Conservation (phyloP, 1,140 invertebrate genomes). For the Planococcus citri region DNA sequence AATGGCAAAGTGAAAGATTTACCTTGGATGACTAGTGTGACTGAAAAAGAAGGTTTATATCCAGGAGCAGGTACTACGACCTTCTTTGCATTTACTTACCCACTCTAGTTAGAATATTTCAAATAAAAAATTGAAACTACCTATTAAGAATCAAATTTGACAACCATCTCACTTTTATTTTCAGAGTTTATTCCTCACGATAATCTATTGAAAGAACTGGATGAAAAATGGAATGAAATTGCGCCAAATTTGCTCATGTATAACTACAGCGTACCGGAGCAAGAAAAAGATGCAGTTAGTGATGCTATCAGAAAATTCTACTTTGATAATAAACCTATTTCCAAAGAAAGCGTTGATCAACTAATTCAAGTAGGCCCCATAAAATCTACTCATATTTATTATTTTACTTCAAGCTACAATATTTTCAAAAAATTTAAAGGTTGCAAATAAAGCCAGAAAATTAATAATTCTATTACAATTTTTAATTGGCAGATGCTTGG, state of each 20-base stretch:
- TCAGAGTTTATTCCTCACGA: neutral
- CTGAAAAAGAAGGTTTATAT: constrained; percentile 35
- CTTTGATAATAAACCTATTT: neutral
- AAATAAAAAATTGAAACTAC: too few relatives aligned
- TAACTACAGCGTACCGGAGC: neutral
- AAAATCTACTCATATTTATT: too few relatives aligned
- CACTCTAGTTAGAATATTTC: too few relatives aligned
- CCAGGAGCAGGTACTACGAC: constrained; percentile 35
- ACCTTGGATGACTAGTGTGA: constrained; percentile 34
- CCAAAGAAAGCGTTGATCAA: neutral
- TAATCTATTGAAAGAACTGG: neutral
- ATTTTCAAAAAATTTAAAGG: neutral
- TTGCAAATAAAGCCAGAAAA: neutral
- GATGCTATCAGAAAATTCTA: neutral
- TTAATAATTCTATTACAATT: neutral
- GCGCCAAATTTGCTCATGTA: neutral
- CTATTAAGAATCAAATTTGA: too few relatives aligned
- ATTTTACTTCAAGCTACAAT: neutral
- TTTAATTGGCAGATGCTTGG: constrained; percentile 25
- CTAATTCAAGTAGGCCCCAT: neutral
- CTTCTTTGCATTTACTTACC: too few relatives aligned
- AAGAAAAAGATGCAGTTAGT: neutral
- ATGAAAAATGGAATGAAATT: neutral
- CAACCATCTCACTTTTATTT: neutral
- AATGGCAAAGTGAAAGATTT: constrained; percentile 30